Percentiles rank a stretch among this genome's conserved stretches.
Conservation (phyloP, 2,113 vertebrate species). For the Acrocephalus arundinaceus region DNA sequence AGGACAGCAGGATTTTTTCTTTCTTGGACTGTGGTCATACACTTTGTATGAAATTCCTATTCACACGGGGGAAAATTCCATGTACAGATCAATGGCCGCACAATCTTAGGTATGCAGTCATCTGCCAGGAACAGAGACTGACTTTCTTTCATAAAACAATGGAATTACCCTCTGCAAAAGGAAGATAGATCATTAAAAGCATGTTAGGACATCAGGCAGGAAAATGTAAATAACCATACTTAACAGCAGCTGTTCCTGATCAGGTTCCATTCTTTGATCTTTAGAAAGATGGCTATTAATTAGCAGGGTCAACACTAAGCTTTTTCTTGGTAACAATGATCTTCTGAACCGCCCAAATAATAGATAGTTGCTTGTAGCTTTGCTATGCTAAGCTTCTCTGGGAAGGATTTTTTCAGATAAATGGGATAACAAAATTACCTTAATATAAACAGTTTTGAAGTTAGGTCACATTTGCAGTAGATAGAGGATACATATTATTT, state of each 20-base stretch:
- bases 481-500: background rate
- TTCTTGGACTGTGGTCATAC: background rate
- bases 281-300: conserved; percentile 49
- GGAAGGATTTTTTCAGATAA: conserved; percentile 22
- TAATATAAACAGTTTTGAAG: background rate
- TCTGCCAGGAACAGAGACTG: background rate
- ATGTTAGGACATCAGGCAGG: conserved; percentile 47
- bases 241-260: conserved; percentile 54
- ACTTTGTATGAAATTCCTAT: background rate
- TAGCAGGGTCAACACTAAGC: conserved; percentile 29
- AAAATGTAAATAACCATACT: conserved; percentile 50
- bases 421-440: background rate
- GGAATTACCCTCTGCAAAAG: conserved; percentile 7
- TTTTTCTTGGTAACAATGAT: conserved; percentile 12
- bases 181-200: conserved; percentile 58
- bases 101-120: conserved; percentile 14
- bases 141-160: conserved; percentile 29
- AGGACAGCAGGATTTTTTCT: background rate
- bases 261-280: conserved; percentile 66
- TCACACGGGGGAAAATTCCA: background rate
- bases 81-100: background rate
- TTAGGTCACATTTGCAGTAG: background rate
- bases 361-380: conserved; percentile 6
- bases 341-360: conserved; percentile 36
- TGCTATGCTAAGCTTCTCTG: background rate